phyloP scores from a whole-genome alignment of 2,888 invertebrate genomes.

The Pristionchus entomophagus region DNA sequence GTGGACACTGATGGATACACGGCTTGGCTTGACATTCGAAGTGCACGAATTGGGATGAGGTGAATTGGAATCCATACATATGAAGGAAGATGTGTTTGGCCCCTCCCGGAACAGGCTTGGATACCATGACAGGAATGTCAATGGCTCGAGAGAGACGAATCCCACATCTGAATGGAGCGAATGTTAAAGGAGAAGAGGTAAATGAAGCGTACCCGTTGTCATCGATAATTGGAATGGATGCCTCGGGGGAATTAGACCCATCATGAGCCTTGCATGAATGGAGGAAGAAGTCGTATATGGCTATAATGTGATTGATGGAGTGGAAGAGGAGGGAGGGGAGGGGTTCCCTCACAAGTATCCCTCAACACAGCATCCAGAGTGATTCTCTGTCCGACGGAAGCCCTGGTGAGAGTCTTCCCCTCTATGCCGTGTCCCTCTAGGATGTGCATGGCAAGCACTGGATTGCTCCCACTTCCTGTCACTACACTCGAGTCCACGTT shows the following conservation, averaged over 20 bases:
- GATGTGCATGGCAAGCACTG: conserved; percentile 68
- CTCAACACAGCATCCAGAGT: conserved; percentile 72
- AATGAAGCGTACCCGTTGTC: conserved; percentile 67
- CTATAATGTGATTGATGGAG: conserved; percentile 58
- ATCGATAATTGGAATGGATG: conserved; percentile 71
- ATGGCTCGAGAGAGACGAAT: conserved; percentile 72
- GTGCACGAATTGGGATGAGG: conserved; percentile 71
- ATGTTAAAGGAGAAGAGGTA: neutral
- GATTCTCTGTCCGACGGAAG: conserved; percentile 72
- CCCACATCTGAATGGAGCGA: conserved; percentile 65
- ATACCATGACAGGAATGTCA: conserved; percentile 70
- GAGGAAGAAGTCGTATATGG: conserved; percentile 74
- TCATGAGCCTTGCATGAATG: conserved; percentile 75
- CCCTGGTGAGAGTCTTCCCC: conserved; percentile 65
- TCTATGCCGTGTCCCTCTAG: conserved; percentile 72
- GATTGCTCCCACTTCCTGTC: conserved; percentile 70
- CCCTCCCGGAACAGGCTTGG: conserved; percentile 62
- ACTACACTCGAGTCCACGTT: conserved; percentile 65
- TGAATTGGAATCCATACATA: conserved; percentile 69
- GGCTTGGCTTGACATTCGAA: conserved; percentile 72
- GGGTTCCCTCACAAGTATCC: conserved; percentile 67
- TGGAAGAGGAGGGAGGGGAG: neutral
- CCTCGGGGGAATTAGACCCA: conserved; percentile 71
- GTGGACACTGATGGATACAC: conserved; percentile 68
- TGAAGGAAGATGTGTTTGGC: conserved; percentile 74